Evolutionary conservation across 2,113 vertebrate genomes (phyloP).

Genomic region (Corythaixoides concolor): DNA sequence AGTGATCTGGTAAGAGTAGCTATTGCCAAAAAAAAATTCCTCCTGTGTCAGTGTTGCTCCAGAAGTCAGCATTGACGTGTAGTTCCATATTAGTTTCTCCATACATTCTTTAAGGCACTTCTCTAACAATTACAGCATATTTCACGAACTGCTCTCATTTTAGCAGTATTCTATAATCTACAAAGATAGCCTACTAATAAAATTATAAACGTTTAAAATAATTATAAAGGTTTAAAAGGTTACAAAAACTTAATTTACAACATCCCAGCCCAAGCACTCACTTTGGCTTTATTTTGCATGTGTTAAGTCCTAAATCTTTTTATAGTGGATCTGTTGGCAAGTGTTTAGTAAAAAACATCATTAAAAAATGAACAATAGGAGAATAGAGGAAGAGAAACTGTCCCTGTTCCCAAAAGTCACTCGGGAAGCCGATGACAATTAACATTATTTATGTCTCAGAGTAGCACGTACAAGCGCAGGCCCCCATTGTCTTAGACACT

Average conservation of each 20-base stretch:
- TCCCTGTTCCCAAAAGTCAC: background rate
- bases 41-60: background rate
- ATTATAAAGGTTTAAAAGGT: background rate
- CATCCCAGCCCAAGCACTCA: background rate
- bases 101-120: background rate
- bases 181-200: background rate
- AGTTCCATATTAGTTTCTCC: background rate
- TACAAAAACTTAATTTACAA: background rate
- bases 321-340: background rate
- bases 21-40: background rate
- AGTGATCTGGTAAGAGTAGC: background rate
- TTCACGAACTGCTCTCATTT: background rate
- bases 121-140: background rate
- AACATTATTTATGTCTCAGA: background rate
- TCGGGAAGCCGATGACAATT: constrained; percentile 19
- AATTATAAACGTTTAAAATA: background rate
- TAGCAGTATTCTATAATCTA: background rate
- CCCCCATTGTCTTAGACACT: background rate
- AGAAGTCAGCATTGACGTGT: background rate
- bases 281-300: background rate
- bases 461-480: accelerated
- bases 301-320: background rate
- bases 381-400: background rate
- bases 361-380: constrained; percentile 9
- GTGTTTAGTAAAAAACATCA: background rate